A percentile compares a stretch with the other conserved stretches of the same genome.
These are phyloP conservation scores for Oreochromis aureus DNA, from an alignment of 2,113 vertebrate genomes.

Conservation along the genomic window DNA sequence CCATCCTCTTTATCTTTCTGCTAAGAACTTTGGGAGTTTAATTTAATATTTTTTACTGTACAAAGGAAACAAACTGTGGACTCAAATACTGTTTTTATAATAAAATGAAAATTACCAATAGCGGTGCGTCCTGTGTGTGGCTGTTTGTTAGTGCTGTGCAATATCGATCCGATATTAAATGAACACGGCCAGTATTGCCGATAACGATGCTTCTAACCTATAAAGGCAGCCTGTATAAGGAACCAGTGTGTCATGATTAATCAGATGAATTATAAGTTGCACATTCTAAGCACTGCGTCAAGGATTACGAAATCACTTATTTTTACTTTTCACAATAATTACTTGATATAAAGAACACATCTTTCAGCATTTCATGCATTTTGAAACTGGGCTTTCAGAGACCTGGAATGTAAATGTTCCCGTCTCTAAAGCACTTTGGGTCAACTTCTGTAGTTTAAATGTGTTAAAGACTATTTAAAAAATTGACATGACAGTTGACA, in stretches of 20 bases:
- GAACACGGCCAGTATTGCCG: background rate
- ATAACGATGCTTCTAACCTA: background rate
- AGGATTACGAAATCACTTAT: background rate
- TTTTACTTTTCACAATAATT: background rate
- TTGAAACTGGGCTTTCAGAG: accelerated
- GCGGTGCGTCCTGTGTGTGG: background rate
- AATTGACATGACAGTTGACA: background rate
- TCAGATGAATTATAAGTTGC: background rate
- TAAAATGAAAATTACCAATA: slow-evolving; percentile 74
- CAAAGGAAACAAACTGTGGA: slow-evolving; percentile 78
- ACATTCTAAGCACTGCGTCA: background rate
- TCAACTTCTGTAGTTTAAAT: background rate
- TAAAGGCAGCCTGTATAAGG: background rate
- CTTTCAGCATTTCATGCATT: background rate
- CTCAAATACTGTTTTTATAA: slow-evolving; percentile 75
- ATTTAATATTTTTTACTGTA: slow-evolving; percentile 83
- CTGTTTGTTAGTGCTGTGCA: background rate
- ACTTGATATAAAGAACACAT: background rate
- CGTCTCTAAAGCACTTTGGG: background rate
- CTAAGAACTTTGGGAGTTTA: slow-evolving; percentile 71
- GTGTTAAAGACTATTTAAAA: background rate
- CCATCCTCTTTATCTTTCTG: slow-evolving; percentile 71
- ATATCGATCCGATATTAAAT: background rate
- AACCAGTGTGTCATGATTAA: background rate
- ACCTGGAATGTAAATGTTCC: background rate